phyloP scores from a whole-genome alignment of 2,113 vertebrate genomes.

The Pomatostomus ruficeps region DNA sequence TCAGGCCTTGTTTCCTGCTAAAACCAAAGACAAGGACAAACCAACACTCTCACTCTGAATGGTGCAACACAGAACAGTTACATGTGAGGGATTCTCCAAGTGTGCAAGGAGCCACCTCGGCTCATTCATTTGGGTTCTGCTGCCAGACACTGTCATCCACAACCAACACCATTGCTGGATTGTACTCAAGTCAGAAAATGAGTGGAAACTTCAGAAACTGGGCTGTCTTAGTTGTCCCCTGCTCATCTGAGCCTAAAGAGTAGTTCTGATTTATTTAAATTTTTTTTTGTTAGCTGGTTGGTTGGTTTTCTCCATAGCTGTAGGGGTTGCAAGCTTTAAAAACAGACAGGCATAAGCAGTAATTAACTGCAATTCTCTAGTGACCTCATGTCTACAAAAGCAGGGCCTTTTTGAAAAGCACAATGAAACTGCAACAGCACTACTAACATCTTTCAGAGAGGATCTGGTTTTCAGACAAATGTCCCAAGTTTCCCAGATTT shows the following conservation, averaged over 20 bases:
- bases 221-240: background rate
- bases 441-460: background rate
- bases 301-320: conserved; percentile 2
- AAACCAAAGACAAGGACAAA: conserved; percentile 40
- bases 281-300: background rate
- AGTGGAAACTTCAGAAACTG: background rate
- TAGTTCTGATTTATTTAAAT: background rate
- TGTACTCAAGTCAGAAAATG: background rate
- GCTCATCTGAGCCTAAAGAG: background rate
- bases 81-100: background rate
- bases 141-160: background rate
- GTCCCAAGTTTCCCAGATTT: background rate
- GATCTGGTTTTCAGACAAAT: background rate
- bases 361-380: conserved; percentile 41
- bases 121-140: background rate
- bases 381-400: background rate
- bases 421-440: background rate
- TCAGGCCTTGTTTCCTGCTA: conserved; percentile 8
- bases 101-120: background rate
- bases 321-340: conserved; percentile 8
- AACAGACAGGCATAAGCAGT: conserved; percentile 1
- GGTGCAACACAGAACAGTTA: background rate
- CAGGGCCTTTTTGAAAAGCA: background rate
- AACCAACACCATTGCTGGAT: background rate
- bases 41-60: background rate